Evolutionary conservation across 2,888 invertebrate species (phyloP).

Genomic region (Latrodectus elegans): DNA sequence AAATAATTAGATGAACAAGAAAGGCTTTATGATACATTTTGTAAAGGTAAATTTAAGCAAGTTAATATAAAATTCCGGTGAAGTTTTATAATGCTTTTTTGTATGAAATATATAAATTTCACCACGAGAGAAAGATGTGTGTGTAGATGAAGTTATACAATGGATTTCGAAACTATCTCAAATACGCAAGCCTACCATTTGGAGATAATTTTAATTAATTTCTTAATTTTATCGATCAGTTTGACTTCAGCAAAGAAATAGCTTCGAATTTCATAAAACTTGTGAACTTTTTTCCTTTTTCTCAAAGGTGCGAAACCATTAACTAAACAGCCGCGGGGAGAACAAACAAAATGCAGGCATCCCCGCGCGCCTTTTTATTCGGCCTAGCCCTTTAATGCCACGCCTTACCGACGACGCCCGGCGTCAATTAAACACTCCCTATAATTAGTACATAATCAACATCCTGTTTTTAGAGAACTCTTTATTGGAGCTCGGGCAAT

Average conservation of each 20-base stretch:
- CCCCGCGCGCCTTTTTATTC: not conserved
- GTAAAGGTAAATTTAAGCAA: no score
- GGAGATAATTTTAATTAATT: no score
- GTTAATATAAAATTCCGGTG: no score
- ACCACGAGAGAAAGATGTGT: no score
- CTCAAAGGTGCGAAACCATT: conserved; percentile 27
- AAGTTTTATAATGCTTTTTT: no score
- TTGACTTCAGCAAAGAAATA: not conserved
- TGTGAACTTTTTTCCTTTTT: not conserved
- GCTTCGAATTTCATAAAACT: not conserved
- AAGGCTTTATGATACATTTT: no score
- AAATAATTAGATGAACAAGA: no score
- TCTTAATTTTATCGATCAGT: no score
- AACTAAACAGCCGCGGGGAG: conserved; percentile 15
- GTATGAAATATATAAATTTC: no score
- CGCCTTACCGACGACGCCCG: conserved; percentile 36
- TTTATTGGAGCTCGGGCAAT: conserved; percentile 27
- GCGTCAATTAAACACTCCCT: conserved; percentile 66
- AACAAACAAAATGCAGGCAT: conserved; percentile 37
- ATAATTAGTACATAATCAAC: conserved; percentile 67
- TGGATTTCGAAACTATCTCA: no score
- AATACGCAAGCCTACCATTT: no score
- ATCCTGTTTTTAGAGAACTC: conserved; percentile 64
- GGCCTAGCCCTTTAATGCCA: conserved; percentile 55
- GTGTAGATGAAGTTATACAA: no score